These are phyloP conservation scores for Porites cylindrica DNA, from an alignment of 92 coral and sea anemone species.

Conservation along the genomic window DNA sequence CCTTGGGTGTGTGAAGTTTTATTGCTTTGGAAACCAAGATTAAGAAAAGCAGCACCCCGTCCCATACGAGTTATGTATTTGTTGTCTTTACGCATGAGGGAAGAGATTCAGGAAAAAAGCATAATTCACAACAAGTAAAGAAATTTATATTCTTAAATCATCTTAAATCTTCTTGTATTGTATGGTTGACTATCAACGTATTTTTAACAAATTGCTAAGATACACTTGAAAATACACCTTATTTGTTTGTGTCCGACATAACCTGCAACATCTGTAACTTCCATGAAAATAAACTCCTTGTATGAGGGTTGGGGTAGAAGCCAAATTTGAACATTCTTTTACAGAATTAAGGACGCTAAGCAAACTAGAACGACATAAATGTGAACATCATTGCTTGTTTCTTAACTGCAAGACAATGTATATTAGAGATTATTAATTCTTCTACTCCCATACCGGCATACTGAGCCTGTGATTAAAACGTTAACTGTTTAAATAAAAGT, in stretches of 20 bases:
- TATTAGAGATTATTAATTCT: constrained; percentile 3
- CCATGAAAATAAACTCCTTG: neutral
- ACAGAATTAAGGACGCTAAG: neutral
- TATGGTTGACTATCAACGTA: neutral
- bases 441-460: neutral
- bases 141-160: neutral
- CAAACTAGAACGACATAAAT: constrained; percentile 10
- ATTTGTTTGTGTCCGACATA: neutral
- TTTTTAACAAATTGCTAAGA: no score
- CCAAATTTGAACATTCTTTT: neutral
- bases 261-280: constrained; percentile 1
- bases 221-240: neutral
- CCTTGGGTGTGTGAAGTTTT: no score
- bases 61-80: no score
- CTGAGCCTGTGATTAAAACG: neutral
- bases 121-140: neutral
- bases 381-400: neutral
- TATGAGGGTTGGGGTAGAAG: neutral
- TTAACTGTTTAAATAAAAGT: constrained; percentile 1
- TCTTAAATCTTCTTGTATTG: neutral
- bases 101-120: neutral
- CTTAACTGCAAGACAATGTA: neutral
- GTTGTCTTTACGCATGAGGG: neutral
- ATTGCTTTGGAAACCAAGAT: no score
- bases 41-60: no score